Evolutionary conservation across 2,797 vertebrate genomes (phyloP), one percentile per base, ranked within the genome.

Genomic region (Cirrhinus molitorella): DNA sequence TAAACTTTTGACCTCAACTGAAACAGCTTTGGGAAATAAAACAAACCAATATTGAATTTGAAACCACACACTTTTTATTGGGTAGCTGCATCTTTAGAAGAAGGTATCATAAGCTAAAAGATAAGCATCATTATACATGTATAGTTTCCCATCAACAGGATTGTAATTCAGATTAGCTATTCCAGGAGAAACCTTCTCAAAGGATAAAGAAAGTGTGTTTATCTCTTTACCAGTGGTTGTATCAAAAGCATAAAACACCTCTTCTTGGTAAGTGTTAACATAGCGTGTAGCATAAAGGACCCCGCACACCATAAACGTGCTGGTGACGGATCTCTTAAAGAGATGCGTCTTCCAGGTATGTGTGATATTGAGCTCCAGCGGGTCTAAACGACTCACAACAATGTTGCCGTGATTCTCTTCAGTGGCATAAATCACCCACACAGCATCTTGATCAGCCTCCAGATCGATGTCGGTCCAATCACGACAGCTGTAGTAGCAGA

Each of bases 171-270:
- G 10, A 57, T n/a, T 8, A 70, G 94, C 91, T 40, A 94, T 85
- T 4, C 90, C 91, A 2, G 91, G 87, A 0, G 85, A 83, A 4
- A 95, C 88, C 76, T 95, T 95, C 88, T 95, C 91, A 83, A 95
- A 81, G 0, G 82, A 85, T 72, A 95, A 70, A 0, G 86, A 67
- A 0, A 95, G 88, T 0, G 77, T 70, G 88, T 92, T 92, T 88
- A 92, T 92, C 78, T 95, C 93, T 57, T 25, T 68, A 14, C 94
- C 93, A 0, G 92, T 92, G 1, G 80, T 85, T 0, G 93, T 94
- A 90, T 95, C 91, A 0, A 95, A 95, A 25, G 93, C 94, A 4
- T 93, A 95, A 89, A 94, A 95, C 37, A 95, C 92, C 89, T 94
- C 94, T 65, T 95, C 94, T 0, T 0, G 82, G 76, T 83, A 79